Percentiles rank a stretch among this genome's conserved stretches.
Evolutionary conservation across 2,888 invertebrate species (phyloP).

Genomic region (Platynereis dumerilii): DNA sequence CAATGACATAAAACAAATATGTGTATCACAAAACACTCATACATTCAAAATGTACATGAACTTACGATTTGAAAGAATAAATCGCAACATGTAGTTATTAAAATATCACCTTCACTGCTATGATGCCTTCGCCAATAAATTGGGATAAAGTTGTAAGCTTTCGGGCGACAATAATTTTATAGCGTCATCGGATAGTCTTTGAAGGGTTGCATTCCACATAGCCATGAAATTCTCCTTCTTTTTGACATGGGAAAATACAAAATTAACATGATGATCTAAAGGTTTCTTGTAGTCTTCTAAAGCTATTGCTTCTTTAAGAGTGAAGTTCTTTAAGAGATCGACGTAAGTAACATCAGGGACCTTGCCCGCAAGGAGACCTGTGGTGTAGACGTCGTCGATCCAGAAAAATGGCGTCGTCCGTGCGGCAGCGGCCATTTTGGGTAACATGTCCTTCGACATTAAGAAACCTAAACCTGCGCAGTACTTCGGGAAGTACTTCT

Average conservation of each 20-base stretch:
- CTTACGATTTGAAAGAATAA: too few species aligned
- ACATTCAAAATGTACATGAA: too few species aligned
- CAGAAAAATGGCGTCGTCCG: conserved; percentile 44
- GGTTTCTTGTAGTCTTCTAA: conserved; percentile 27
- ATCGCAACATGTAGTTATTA: too few species aligned
- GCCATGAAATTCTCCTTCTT: conserved; percentile 10
- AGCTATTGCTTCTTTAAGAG: conserved; percentile 69
- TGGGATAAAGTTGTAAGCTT: too few species aligned
- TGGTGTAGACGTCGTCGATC: conserved; percentile 57
- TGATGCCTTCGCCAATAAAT: too few species aligned
- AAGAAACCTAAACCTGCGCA: conserved; percentile 52
- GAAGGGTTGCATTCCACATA: conserved; percentile 25
- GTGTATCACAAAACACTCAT: too few species aligned
- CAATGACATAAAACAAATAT: too few species aligned
- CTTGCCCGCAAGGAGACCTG: conserved; percentile 45
- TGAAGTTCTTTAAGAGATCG: conserved; percentile 82
- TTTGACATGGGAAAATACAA: conserved; percentile 28
- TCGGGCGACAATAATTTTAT: too few species aligned
- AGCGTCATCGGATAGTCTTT: conserved; percentile 1
- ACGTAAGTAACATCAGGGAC: conserved; percentile 43
- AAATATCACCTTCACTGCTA: too few species aligned
- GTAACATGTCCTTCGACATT: conserved; percentile 44
- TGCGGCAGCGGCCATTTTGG: conserved; percentile 45
- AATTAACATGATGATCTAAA: neutral
- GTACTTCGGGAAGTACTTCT: conserved; percentile 45